Evolutionary conservation across 1,140 invertebrate species (phyloP).

Genomic region (Lepidurus couesii): DNA sequence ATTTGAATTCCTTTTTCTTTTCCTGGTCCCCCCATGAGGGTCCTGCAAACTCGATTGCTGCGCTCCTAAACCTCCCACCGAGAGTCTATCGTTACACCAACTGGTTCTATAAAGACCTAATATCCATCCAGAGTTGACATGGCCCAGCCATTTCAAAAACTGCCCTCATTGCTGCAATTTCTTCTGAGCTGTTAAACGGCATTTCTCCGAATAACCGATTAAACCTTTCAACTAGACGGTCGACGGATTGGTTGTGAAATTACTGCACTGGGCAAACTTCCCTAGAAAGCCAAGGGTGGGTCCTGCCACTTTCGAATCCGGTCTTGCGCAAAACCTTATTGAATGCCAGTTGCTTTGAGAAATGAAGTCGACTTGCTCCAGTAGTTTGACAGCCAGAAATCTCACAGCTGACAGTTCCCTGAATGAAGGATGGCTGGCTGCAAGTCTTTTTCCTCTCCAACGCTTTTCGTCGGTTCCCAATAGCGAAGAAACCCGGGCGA

Average conservation of each 20-base stretch:
- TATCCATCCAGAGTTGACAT: not conserved
- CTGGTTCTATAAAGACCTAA: not conserved
- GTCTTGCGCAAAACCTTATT: conserved; percentile 22
- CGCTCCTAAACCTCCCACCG: not conserved
- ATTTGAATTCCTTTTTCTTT: not conserved
- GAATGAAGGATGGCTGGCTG: not conserved
- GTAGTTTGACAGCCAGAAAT: conserved; percentile 18
- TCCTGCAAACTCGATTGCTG: not conserved
- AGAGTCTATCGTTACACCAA: not conserved
- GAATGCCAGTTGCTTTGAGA: not conserved
- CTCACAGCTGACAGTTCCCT: conserved; percentile 11
- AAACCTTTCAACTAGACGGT: not conserved
- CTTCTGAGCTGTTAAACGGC: not conserved
- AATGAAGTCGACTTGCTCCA: conserved; percentile 14
- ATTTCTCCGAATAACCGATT: not conserved
- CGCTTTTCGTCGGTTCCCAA: not conserved
- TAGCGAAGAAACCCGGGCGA: not conserved
- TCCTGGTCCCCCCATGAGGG: not conserved
- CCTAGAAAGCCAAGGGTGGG: not conserved
- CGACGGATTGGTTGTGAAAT: no score
- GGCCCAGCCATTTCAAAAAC: not conserved
- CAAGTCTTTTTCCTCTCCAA: not conserved
- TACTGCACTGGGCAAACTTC: not conserved
- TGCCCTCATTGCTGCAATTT: not conserved
- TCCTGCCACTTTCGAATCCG: not conserved